Evolutionary conservation across 1,140 invertebrate species (phyloP).

Genomic region (Leptoteleia sp.): DNA sequence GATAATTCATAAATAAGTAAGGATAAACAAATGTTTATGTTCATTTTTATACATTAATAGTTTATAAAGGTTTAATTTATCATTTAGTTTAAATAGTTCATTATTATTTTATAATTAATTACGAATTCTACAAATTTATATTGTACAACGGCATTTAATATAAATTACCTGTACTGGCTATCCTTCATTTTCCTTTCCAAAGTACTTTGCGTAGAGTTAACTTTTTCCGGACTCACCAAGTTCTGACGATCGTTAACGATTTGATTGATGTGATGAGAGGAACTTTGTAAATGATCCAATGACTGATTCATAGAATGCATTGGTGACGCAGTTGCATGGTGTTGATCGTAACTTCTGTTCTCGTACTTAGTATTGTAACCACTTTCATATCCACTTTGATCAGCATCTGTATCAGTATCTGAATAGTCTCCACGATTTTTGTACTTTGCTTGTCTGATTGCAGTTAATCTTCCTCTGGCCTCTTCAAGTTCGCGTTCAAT

Average conservation of each 20-base stretch:
- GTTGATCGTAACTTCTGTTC: slow-evolving; percentile 62
- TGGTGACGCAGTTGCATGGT: slow-evolving; percentile 49
- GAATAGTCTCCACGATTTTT: slow-evolving; percentile 81
- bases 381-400: slow-evolving; percentile 77
- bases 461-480: slow-evolving; percentile 92
- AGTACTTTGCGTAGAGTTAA: slow-evolving; percentile 75
- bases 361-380: slow-evolving; percentile 72
- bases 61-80: neutral
- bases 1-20: slow-evolving; percentile 33
- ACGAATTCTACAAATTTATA: too few relatives aligned
- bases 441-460: slow-evolving; percentile 92
- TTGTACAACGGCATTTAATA: too few relatives aligned
- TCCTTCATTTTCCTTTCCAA: slow-evolving; percentile 76
- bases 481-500: slow-evolving; percentile 97
- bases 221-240: slow-evolving; percentile 77
- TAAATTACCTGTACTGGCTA: slow-evolving; percentile 53
- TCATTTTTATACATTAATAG: slow-evolving; percentile 8
- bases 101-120: too few relatives aligned
- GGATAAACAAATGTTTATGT: slow-evolving; percentile 7
- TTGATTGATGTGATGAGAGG: slow-evolving; percentile 70
- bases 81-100: neutral
- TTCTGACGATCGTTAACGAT: slow-evolving; percentile 71
- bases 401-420: slow-evolving; percentile 73
- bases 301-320: slow-evolving; percentile 68
- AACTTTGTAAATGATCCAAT: slow-evolving; percentile 68